phyloP scores from a whole-genome alignment of 2,113 vertebrate species.

The Vidua macroura region DNA sequence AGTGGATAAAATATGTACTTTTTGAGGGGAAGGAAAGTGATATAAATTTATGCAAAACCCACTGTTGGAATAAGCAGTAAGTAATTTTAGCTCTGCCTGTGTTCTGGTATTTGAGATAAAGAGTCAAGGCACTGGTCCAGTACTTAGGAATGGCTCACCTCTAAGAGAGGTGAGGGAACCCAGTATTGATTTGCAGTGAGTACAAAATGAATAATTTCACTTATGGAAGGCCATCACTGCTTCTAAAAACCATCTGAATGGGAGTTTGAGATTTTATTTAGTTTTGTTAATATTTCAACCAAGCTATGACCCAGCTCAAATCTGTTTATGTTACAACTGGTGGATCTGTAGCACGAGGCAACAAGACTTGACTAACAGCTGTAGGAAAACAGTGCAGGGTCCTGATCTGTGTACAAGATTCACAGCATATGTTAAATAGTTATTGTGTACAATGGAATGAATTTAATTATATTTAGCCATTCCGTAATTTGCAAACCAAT shows the following conservation, averaged over 20 bases:
- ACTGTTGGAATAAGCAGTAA: neutral
- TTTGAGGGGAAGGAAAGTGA: neutral
- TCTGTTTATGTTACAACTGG: constrained; percentile 35
- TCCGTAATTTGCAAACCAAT: constrained; percentile 65
- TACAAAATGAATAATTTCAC: neutral
- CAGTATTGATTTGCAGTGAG: neutral
- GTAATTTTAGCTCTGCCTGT: neutral
- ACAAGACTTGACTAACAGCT: constrained; percentile 12
- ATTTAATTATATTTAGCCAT: constrained; percentile 66
- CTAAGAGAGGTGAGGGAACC: neutral
- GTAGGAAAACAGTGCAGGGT: neutral
- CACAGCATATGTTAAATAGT: constrained; percentile 67
- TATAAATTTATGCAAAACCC: neutral
- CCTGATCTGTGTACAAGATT: constrained; percentile 49
- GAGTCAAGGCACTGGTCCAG: neutral
- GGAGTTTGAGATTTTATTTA: neutral
- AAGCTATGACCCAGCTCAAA: constrained; percentile 4
- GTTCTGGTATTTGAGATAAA: neutral
- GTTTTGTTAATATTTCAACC: constrained; percentile 5
- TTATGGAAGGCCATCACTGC: neutral
- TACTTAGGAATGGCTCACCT: neutral
- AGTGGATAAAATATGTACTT: neutral
- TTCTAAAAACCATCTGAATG: neutral
- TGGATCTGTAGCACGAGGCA: constrained; percentile 8
- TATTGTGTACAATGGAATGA: constrained; percentile 59